Evolutionary conservation across 2,797 vertebrate genomes (phyloP).

Genomic region (Florisuga fusca): DNA sequence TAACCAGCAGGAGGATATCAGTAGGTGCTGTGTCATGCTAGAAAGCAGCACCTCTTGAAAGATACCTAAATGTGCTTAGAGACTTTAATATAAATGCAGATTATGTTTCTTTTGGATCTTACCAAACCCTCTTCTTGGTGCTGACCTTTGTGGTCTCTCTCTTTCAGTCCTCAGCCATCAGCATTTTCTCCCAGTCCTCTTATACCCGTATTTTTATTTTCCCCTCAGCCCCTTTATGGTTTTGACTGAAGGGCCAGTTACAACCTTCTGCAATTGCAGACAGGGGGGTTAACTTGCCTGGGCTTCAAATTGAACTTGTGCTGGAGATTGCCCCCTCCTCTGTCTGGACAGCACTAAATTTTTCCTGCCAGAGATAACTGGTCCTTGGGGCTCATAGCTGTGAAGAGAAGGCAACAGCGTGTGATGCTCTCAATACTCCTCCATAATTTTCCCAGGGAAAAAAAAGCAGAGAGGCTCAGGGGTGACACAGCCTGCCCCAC

Average conservation of each 20-base stretch:
- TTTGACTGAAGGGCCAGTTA: neutral
- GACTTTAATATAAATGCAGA: neutral
- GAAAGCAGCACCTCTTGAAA: neutral
- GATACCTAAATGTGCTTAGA: neutral
- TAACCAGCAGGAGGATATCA: neutral
- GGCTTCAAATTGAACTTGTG: neutral
- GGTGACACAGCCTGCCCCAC: neutral
- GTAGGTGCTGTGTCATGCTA: neutral
- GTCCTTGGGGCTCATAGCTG: slow-evolving; percentile 4
- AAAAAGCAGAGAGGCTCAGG: neutral
- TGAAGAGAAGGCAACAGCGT: neutral
- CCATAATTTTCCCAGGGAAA: neutral
- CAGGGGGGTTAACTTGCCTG: neutral
- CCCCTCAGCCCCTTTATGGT: neutral
- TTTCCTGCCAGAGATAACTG: slow-evolving; percentile 18
- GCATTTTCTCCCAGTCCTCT: neutral
- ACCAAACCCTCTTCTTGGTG: neutral
- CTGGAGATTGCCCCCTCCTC: slow-evolving; percentile 1
- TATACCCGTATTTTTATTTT: neutral
- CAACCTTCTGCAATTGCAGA: neutral
- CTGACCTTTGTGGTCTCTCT: neutral
- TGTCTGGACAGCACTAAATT: slow-evolving; percentile 30
- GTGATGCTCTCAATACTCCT: neutral
- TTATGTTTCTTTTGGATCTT: neutral
- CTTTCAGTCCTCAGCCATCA: neutral